Evolutionary conservation across 1,140 invertebrate species (phyloP), one percentile per base, ranked within the genome.

Genomic region (Pogonomyrmex californicus): DNA sequence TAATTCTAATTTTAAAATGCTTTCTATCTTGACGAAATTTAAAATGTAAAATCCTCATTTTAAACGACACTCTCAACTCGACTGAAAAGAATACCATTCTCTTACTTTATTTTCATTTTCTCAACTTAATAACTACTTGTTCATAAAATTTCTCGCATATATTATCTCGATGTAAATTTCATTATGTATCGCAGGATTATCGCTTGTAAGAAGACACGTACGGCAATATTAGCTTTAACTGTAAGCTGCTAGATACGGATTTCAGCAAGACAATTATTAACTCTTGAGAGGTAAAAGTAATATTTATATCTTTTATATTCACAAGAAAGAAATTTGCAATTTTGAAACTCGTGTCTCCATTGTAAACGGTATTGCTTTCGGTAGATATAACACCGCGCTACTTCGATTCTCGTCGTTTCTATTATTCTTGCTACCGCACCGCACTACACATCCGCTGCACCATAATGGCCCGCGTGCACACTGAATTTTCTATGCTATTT

Each of bases 261-360:
- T 78, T 49, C 4, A 23, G 33, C n/a, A 78, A n/a, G 12, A 51
- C 44, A 44, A 66, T 66, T 66, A 51, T n/a, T 79, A 65, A 79
- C 12, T 41, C 12, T 38, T 12, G 36, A 66, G 7, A 14, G 17
- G 12, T 44, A 63, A 51, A n/a, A 62, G 38, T 41, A 36, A 66
- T 38, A 38, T 66, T 79, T 79, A 30, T n/a, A 51, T 66, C 6
- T 66, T 66, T 66, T n/a, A 47, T 23, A 66, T 51, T 30, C n/a
- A n/a, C n/a, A n/a, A n/a, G n/a, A 23, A 66, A 66, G 44, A 79
- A 79, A 66, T 79, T 78, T 2, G 38, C 58, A 38, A 79, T 66
- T 51, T 76, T 51, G 41, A 44, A 6, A 66, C 30, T 23, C 1
- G 23, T 30, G 5, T 38, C 30, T 47, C 33, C 41, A 14, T 38